Evolutionary conservation across 2,888 invertebrate genomes (phyloP), one percentile per base, ranked within the genome.

Genomic region (Hemicrepidius hirtus): DNA sequence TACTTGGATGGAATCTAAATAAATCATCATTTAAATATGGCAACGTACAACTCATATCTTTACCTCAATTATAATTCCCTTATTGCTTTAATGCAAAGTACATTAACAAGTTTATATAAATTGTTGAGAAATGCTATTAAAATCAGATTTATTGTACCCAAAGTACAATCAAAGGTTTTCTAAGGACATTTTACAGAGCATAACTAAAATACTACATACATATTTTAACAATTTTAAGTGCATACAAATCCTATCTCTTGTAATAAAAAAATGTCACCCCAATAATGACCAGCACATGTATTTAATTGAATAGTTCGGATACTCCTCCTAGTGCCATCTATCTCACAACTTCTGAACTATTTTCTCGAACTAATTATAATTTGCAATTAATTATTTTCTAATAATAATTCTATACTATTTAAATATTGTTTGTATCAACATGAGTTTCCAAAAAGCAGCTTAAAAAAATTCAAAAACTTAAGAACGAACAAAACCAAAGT

Each of bases 1-100:
- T 60, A 41, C 60, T 40, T 57, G 28, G 28, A 13, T 28, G 62
- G 20, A 46, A 37, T 57, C 20, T 21, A 18, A 57, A 57, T 57
- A 57, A 57, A 57, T 57, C 40, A 37, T 57, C 21, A 4, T 0
- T 37, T 41, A 41, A 60, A 24, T 44, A 7, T 24, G 24, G 7
- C 7, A 10, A 3, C 35, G 40, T 13, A 40, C 24, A 21, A 28
- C 13, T 53, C 32, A 53, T 53, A 40, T 59, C 59, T 21, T 35
- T 59, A 4, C 12, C 40, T 35, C 40, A 59, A 59, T 59, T 59
- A 59, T 62, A 41, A 62, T 62, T 62, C 62, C 46, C n/a, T 44
- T n/a, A 16, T 24, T 62, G 44, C 37, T 37, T 57, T 57, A 57
- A 57, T 57, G 37, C 40, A 18, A 20, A 10, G 35, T 13, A 57